phyloP scores from a whole-genome alignment of 2,888 invertebrate species.

The Gibbula magus region DNA sequence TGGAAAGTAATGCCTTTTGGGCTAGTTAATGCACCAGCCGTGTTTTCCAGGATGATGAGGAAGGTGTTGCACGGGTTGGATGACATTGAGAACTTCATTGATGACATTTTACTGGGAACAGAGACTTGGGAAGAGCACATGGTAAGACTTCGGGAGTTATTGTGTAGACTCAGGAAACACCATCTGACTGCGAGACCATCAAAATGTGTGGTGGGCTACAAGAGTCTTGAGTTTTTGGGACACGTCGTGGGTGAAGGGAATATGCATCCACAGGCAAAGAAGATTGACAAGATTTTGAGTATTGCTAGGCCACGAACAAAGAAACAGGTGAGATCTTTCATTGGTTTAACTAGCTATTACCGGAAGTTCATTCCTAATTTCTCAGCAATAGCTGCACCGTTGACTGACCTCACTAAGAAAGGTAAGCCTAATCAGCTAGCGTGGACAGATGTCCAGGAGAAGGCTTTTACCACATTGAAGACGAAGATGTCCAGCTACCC shows the following conservation, averaged over 20 bases:
- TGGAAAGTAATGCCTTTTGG: constrained; percentile 23
- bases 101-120: constrained; percentile 23
- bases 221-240: constrained; percentile 20
- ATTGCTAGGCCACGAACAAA: constrained; percentile 9
- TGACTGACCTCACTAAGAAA: constrained; percentile 39
- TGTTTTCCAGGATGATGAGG: constrained; percentile 24
- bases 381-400: constrained; percentile 37
- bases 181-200: constrained; percentile 5
- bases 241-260: constrained; percentile 5
- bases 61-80: constrained; percentile 24
- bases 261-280: neutral
- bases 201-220: constrained; percentile 27
- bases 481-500: constrained; percentile 22
- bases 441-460: constrained; percentile 29
- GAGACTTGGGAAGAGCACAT: constrained; percentile 24
- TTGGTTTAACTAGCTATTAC: constrained; percentile 29
- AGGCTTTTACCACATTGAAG: constrained; percentile 36
- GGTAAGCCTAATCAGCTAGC: constrained; percentile 24
- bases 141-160: neutral
- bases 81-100: constrained; percentile 14
- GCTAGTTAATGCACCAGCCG: constrained; percentile 21
- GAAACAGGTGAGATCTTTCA: constrained; percentile 18
- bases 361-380: constrained; percentile 28
- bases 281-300: constrained; percentile 14
- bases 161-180: neutral